Evolutionary conservation across 2,113 vertebrate genomes (phyloP).

Genomic region (Erythrolamprus reginae): DNA sequence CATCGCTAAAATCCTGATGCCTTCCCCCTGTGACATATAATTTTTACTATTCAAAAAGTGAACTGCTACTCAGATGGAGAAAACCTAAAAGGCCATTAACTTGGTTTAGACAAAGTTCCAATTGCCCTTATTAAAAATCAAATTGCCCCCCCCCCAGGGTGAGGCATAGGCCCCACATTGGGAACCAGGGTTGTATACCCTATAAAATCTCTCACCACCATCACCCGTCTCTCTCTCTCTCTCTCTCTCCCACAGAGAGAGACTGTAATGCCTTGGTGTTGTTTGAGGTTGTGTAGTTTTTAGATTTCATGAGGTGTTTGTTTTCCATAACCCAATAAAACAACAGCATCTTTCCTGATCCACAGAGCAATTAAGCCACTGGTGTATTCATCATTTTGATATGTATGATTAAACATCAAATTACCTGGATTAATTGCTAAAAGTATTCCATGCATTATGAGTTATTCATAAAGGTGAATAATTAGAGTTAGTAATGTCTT

Average conservation of each 20-base stretch:
- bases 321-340: background rate
- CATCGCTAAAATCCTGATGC: no score
- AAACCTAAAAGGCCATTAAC: no score
- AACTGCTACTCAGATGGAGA: no score
- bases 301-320: background rate
- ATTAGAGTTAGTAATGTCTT: background rate
- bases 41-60: no score
- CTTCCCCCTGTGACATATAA: no score
- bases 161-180: background rate
- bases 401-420: background rate
- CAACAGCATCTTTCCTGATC: background rate
- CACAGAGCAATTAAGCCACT: background rate
- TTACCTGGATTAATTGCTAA: background rate
- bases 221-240: background rate
- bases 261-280: background rate
- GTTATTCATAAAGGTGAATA: background rate
- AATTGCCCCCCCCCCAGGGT: no score
- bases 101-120: no score
- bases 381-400: background rate
- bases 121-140: no score
- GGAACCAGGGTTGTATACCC: background rate
- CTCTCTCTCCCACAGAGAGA: background rate
- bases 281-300: constrained; percentile 28
- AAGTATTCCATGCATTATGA: background rate
- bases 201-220: background rate